phyloP scores from a whole-genome alignment of 2,797 vertebrate genomes.

The Sebastes steindachneri region DNA sequence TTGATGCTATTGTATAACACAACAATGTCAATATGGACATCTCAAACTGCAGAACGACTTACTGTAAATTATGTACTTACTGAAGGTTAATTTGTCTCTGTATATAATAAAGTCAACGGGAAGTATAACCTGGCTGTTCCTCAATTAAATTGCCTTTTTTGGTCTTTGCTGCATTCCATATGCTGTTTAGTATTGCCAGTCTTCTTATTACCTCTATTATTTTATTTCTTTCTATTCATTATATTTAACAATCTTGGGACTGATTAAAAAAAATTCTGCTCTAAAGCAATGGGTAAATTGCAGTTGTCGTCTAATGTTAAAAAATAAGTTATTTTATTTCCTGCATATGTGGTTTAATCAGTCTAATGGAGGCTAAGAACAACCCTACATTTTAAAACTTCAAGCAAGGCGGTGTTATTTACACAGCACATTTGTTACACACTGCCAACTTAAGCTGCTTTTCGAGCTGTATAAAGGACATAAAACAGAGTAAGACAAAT shows the following conservation, averaged over 20 bases:
- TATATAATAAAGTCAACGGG: too few species aligned
- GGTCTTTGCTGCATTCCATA: not conserved
- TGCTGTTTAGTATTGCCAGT: not conserved
- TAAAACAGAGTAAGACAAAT: not conserved
- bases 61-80: too few species aligned
- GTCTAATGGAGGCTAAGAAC: not conserved
- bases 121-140: too few species aligned
- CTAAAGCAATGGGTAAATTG: not conserved
- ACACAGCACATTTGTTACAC: not conserved
- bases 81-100: too few species aligned
- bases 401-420: not conserved
- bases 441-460: not conserved
- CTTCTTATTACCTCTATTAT: not conserved
- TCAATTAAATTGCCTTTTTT: not conserved
- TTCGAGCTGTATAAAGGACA: not conserved
- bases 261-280: not conserved
- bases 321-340: not conserved
- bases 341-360: not conserved
- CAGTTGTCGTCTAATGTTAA: not conserved
- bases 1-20: too few species aligned
- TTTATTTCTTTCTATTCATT: not conserved
- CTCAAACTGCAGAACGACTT: not conserved
- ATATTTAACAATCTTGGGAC: not conserved
- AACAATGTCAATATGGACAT: too few species aligned
- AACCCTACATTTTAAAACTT: not conserved